A percentile compares a stretch with the other conserved stretches of the same genome.
These are phyloP conservation scores for Synanthedon vespiformis DNA, from an alignment of 2,888 invertebrate genomes.

Conservation along the genomic window DNA sequence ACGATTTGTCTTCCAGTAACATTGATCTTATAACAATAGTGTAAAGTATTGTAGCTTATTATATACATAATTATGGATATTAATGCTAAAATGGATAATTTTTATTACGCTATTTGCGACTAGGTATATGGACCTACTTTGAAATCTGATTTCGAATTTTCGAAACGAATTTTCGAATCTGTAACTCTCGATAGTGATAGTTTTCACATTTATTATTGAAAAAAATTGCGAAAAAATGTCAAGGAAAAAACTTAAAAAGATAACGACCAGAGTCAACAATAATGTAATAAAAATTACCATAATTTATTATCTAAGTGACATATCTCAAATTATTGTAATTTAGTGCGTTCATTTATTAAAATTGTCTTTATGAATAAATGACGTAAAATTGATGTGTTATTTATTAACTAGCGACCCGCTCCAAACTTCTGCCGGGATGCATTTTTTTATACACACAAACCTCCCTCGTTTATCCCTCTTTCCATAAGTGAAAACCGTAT, in stretches of 20 bases:
- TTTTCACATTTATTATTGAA: too few species aligned
- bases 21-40: constrained; percentile 67
- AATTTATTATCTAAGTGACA: constrained; percentile 55
- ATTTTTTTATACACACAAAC: too few species aligned
- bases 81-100: background rate
- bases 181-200: too few species aligned
- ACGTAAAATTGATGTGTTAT: constrained; percentile 37
- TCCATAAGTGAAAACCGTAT: too few species aligned
- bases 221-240: too few species aligned
- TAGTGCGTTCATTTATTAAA: constrained; percentile 68
- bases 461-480: too few species aligned
- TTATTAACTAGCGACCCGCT: too few species aligned
- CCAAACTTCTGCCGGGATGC: too few species aligned
- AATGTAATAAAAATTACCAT: constrained; percentile 42
- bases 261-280: constrained; percentile 4
- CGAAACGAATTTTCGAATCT: too few species aligned
- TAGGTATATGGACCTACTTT: background rate
- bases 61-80: constrained; percentile 48
- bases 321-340: constrained; percentile 69
- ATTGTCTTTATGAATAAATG: constrained; percentile 71
- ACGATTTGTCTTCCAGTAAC: constrained; percentile 72
- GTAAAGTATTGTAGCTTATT: constrained; percentile 67
- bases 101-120: background rate
- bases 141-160: too few species aligned
- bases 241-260: background rate